Conservation (phyloP, 2,113 vertebrate species). For the Tapirus terrestris region DNA sequence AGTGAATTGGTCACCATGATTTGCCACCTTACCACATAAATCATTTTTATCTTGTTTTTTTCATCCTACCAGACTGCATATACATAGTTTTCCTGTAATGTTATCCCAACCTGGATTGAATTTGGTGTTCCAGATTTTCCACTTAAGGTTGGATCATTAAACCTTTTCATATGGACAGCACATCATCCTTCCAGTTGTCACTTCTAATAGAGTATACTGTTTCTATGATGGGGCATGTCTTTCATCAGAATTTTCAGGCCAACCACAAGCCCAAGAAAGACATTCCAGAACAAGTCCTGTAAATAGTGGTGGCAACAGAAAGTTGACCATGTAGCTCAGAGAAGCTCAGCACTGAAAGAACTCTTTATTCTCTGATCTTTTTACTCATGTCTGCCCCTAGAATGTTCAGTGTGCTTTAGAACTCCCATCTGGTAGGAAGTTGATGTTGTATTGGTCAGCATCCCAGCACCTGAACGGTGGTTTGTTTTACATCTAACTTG, state of each 20-base stretch:
- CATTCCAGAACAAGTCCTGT: background rate
- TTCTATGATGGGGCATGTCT: background rate
- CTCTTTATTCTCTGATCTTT: background rate
- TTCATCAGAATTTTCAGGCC: background rate
- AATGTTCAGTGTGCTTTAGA: background rate
- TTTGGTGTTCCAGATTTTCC: background rate
- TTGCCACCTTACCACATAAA: background rate
- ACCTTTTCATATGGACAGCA: background rate
- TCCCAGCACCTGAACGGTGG: background rate
- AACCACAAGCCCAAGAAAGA: background rate
- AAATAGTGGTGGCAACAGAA: background rate
- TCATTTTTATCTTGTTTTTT: background rate
- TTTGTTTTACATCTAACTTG: background rate
- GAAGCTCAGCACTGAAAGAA: background rate
- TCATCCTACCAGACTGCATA: background rate
- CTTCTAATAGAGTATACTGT: background rate
- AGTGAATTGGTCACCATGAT: background rate
- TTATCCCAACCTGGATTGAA: background rate
- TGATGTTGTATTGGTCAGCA: background rate
- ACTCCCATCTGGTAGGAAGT: background rate
- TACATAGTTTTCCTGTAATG: background rate
- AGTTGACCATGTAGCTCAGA: background rate
- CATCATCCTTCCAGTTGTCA: background rate
- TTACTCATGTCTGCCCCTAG: background rate
- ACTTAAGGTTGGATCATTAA: background rate